Percentiles rank a stretch among this genome's conserved stretches.
These are phyloP conservation scores for Drosophila chauvacae DNA, from an alignment of 1,140 invertebrate species.

Conservation along the genomic window DNA sequence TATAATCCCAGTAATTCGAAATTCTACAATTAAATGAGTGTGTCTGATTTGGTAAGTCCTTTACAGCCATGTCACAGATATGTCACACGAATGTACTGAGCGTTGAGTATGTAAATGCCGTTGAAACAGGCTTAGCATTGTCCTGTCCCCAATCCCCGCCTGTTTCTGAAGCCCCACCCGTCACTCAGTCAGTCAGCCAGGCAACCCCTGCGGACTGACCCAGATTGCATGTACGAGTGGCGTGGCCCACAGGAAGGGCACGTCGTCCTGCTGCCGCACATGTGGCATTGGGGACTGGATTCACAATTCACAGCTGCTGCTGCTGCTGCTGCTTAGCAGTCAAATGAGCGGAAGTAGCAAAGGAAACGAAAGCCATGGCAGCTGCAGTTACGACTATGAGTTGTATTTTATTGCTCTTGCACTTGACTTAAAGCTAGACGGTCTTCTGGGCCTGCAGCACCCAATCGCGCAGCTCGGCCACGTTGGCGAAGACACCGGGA, in stretches of 20 bases:
- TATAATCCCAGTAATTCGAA: not conserved
- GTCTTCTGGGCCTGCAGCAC: slow-evolving; percentile 31
- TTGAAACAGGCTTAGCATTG: slow-evolving; percentile 26
- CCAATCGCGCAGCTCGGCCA: slow-evolving; percentile 54
- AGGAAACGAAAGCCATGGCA: slow-evolving; percentile 23
- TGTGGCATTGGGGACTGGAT: slow-evolving; percentile 38
- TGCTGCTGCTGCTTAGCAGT: slow-evolving; percentile 25
- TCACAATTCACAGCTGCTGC: slow-evolving; percentile 35
- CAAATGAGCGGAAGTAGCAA: slow-evolving; percentile 43
- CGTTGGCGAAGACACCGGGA: slow-evolving; percentile 55
- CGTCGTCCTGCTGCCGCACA: slow-evolving; percentile 43
- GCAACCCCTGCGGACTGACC: slow-evolving; percentile 37
- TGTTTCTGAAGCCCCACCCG: slow-evolving; percentile 13
- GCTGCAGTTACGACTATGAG: slow-evolving; percentile 26
- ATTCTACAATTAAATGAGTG: slow-evolving; percentile 13
- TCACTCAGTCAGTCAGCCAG: not conserved
- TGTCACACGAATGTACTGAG: slow-evolving; percentile 24
- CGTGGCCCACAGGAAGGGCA: slow-evolving; percentile 47
- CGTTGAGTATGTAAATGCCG: slow-evolving; percentile 35
- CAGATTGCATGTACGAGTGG: slow-evolving; percentile 42
- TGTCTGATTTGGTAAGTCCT: slow-evolving; percentile 23
- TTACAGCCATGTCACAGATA: slow-evolving; percentile 29
- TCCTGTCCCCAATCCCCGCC: slow-evolving; percentile 5
- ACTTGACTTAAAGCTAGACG: slow-evolving; percentile 34
- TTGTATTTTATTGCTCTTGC: slow-evolving; percentile 38